phyloP scores from a whole-genome alignment of 2,113 vertebrate species.

The Scartelaos histophorus region DNA sequence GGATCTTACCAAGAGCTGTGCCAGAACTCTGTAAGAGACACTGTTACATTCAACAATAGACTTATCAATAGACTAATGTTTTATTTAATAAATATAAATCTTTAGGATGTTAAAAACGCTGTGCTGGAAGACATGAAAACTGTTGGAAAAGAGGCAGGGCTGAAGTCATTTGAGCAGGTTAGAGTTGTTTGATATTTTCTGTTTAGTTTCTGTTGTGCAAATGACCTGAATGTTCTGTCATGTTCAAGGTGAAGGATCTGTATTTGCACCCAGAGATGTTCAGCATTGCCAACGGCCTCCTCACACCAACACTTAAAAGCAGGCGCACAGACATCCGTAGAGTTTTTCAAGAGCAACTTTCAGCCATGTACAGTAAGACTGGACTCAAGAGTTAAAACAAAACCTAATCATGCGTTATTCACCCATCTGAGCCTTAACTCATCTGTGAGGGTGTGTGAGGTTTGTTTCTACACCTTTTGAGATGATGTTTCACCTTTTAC shows the following conservation, averaged over 20 bases:
- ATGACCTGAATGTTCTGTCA: background rate
- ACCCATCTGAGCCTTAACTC: constrained; percentile 24
- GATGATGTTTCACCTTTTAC: constrained; percentile 17
- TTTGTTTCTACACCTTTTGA: constrained; percentile 9
- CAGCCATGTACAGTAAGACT: constrained; percentile 74
- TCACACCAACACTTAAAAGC: constrained; percentile 81
- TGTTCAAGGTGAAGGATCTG: constrained; percentile 73
- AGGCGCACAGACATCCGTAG: constrained; percentile 70
- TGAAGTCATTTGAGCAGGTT: constrained; percentile 82
- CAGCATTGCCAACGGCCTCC: constrained; percentile 77
- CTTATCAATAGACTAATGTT: background rate
- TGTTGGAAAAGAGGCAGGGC: constrained; percentile 73
- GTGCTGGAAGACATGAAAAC: constrained; percentile 76
- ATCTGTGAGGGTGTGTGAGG: constrained; percentile 15
- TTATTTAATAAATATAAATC: background rate
- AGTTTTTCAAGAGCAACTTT: constrained; percentile 75
- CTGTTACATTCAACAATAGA: background rate
- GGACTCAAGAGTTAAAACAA: background rate
- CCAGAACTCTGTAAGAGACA: constrained; percentile 74
- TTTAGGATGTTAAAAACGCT: constrained; percentile 73
- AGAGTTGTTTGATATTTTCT: constrained; percentile 6
- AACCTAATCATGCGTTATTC: background rate
- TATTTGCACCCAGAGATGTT: constrained; percentile 76
- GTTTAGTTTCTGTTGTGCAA: background rate
- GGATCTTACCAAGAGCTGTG: constrained; percentile 78